Evolutionary conservation across 1,140 invertebrate species (phyloP), one percentile per base, ranked within the genome.

Genomic region (Ooceraea biroi): DNA sequence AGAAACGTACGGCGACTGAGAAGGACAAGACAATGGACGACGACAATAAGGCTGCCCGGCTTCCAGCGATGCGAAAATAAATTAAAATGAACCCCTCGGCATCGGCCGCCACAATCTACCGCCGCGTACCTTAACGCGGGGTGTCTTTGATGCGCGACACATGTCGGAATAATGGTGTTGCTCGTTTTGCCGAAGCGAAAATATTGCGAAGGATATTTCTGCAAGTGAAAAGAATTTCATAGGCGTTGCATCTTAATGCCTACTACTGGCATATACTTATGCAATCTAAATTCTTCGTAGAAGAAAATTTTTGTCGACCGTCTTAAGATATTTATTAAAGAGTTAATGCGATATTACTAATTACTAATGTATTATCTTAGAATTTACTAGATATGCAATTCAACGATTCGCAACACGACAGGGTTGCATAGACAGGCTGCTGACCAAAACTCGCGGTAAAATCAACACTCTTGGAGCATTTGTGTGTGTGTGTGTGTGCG

Each of bases 11-110:
- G 85, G 63, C 46, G 68, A 66, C 22, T 52, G 60, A 66, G 80
- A 91, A 85, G 48, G 92, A 93, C 90, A 93, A 92, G 90, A 92
- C 91, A 92, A 93, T 92, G 88, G 87, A 87, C 86, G 87, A 82
- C 85, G 90, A 92, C 91, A 92, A 92, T 92, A 91, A 91, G 87
- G 50, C 85, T 76, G 44, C n/a, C 44, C 80, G 58, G 87, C 87
- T 89, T 68, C 73, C 84, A 74, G 30, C 74, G 76, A 89, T 82
- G 82, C 44, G 50, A 65, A 90, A 90, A 89, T 91, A 92, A 92
- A 91, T 90, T 91, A 91, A 92, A 91, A 92, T 89, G 84, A 89
- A 82, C n/a, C 36, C 22, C 84, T 76, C 58, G 86, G 74, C 87
- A 86, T 85, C 73, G 69, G 27, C 66, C 71, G 73, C 55, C 63